Conservation (phyloP, 2,888 invertebrate species). For the Smittia sp. region DNA sequence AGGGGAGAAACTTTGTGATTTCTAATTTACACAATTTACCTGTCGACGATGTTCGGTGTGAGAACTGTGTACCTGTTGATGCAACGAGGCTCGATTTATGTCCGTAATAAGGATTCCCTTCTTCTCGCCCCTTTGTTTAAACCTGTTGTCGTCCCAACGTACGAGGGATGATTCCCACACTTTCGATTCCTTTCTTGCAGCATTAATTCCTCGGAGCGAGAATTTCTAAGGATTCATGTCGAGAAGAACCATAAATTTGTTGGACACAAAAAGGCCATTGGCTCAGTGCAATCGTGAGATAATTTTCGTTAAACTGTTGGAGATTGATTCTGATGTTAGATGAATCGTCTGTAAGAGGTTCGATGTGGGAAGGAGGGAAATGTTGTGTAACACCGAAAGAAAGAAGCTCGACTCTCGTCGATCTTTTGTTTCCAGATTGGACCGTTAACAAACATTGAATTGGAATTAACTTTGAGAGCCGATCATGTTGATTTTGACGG, state of each 20-base stretch:
- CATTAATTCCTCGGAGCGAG: neutral
- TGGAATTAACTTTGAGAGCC: too few species aligned
- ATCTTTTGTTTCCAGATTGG: too few species aligned
- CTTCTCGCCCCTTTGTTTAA: neutral
- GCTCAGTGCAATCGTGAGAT: neutral
- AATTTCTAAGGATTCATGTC: neutral
- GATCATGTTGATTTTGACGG: too few species aligned
- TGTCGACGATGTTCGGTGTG: neutral
- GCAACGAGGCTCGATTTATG: neutral
- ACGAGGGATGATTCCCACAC: neutral
- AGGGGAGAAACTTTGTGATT: neutral
- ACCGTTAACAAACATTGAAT: too few species aligned
- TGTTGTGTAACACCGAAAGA: too few species aligned
- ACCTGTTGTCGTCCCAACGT: neutral
- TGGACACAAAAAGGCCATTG: neutral
- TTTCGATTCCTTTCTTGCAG: neutral
- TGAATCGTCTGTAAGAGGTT: too few species aligned
- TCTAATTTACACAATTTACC: neutral
- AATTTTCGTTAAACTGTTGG: neutral
- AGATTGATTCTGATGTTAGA: neutral
- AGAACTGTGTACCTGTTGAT: slow-evolving; percentile 11
- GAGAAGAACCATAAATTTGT: slow-evolving; percentile 15
- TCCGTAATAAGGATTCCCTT: neutral
- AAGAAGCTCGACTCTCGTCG: too few species aligned
- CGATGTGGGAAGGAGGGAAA: too few species aligned